Conservation (phyloP, 2,113 vertebrate genomes). For the Dicentrarchus labrax region DNA sequence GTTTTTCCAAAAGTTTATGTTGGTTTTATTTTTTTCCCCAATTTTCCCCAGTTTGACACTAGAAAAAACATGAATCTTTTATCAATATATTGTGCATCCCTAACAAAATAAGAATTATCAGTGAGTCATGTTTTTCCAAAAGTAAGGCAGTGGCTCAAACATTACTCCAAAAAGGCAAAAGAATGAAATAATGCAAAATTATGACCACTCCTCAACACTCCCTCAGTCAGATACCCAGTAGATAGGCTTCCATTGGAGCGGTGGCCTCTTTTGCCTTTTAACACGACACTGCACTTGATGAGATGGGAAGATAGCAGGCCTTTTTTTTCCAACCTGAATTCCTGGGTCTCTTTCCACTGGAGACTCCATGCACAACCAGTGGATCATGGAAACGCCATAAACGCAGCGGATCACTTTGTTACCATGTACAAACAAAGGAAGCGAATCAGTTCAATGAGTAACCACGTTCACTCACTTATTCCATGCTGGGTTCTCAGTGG, state of each 20-base stretch:
- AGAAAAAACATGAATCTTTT: neutral
- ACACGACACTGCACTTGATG: slow-evolving; percentile 68
- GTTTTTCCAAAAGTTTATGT: neutral
- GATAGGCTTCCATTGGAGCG: slow-evolving; percentile 18
- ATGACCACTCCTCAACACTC: neutral
- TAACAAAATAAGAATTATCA: neutral
- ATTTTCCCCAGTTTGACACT: neutral
- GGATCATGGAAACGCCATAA: slow-evolving; percentile 83
- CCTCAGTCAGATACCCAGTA: neutral
- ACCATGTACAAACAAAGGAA: slow-evolving; percentile 71
- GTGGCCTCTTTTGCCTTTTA: slow-evolving; percentile 61
- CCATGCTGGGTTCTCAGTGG: slow-evolving; percentile 23
- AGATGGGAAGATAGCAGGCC: slow-evolving; percentile 77
- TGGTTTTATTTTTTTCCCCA: neutral
- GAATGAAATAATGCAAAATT: slow-evolving; percentile 8
- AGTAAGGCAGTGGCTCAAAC: neutral
- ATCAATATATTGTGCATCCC: neutral
- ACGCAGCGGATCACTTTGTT: slow-evolving; percentile 69
- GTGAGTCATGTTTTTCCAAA: neutral
- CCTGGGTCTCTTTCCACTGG: slow-evolving; percentile 81
- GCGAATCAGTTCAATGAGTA: slow-evolving; percentile 78
- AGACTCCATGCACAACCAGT: slow-evolving; percentile 49
- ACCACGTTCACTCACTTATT: slow-evolving; percentile 65
- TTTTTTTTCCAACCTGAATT: slow-evolving; percentile 77
- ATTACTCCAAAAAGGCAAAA: neutral